Base-by-base conservation (phyloP, 2,888 invertebrate species). In the Apamea monoglypha region DNA sequence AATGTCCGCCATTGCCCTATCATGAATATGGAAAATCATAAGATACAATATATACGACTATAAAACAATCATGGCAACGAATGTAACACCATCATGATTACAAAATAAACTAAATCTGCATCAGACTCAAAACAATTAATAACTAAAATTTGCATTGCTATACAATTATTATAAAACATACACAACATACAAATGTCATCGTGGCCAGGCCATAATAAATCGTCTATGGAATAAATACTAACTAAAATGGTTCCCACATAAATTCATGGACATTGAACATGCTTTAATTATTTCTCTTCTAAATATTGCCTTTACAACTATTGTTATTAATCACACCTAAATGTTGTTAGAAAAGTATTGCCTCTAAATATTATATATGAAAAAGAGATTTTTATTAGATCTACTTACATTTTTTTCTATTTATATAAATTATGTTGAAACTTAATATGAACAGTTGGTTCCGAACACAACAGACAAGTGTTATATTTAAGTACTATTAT, bases 311-410 rank as follows among this genome's bases (percentile, higher is more conserved):
- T 94, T 95, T 94, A 95, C 93, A 94, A 91, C 95, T 96, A 96
- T 95, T 95, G 95, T 96, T 95, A 95, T 94, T 93, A 94, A 93
- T 95, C 93, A 96, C 96, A 95, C 94, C 95, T 96, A 96, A 94
- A 95, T 94, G 94, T 95, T 95, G 94, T 96, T 96, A 96, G 94
- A 96, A 96, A 96, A 96, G 95, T 96, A 96, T 95, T 95, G 96
- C 96, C 95, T 95, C 96, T 96, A 96, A 95, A 94, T 94, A 94
- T 95, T 93, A 95, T 92, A 94, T 92, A 94, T 92, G 95, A 95
- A 94, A 86, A 94, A 94, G 94, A 95, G 94, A 94, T 94, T 94
- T 93, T 92, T 91, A 93, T 93, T 94, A 96, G 93, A 93, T 91
- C 96, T 96, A 96, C 95, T 94, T 95, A 95, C 92, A 93, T 90